Conservation (phyloP, 2,888 invertebrate genomes). For the Cryptops parisi region DNA sequence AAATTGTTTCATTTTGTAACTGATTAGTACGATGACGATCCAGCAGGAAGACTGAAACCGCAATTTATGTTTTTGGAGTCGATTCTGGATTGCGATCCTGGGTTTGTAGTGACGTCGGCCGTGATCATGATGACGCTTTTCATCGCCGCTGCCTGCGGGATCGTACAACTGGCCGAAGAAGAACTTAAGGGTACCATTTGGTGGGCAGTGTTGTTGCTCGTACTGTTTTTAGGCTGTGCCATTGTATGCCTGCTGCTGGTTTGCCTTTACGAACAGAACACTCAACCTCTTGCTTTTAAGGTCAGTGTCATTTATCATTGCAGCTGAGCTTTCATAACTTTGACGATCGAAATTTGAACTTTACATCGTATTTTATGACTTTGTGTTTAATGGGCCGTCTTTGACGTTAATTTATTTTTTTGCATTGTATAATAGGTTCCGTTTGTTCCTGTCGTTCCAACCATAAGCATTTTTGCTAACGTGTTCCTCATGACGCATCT, state of each 20-base stretch:
- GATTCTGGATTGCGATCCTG: slow-evolving; percentile 58
- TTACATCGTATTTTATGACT: no score
- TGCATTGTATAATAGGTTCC: slow-evolving; percentile 53
- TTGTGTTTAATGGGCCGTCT: no score
- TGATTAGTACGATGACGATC: slow-evolving; percentile 28
- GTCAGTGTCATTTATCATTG: slow-evolving; percentile 11
- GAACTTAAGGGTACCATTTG: slow-evolving; percentile 42
- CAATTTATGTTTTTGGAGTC: slow-evolving; percentile 56
- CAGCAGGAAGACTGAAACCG: slow-evolving; percentile 55
- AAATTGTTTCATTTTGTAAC: no score
- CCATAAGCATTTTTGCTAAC: slow-evolving; percentile 63
- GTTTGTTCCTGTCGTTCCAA: slow-evolving; percentile 61
- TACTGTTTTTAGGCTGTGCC: slow-evolving; percentile 26
- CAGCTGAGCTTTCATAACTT: no score
- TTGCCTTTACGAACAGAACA: slow-evolving; percentile 31
- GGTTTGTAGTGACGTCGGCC: slow-evolving; percentile 54
- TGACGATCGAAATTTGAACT: no score
- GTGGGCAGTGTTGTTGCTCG: slow-evolving; percentile 46
- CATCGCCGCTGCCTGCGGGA: slow-evolving; percentile 49
- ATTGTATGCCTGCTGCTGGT: slow-evolving; percentile 28
- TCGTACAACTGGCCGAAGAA: slow-evolving; percentile 43
- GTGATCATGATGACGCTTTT: slow-evolving; percentile 52
- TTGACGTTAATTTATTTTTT: no score
- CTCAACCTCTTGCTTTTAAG: slow-evolving; percentile 20
- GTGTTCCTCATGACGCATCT: slow-evolving; percentile 69